Evolutionary conservation across 2,113 vertebrate species (phyloP), one percentile per base, ranked within the genome.

Genomic region (Monarcha castaneiventris): DNA sequence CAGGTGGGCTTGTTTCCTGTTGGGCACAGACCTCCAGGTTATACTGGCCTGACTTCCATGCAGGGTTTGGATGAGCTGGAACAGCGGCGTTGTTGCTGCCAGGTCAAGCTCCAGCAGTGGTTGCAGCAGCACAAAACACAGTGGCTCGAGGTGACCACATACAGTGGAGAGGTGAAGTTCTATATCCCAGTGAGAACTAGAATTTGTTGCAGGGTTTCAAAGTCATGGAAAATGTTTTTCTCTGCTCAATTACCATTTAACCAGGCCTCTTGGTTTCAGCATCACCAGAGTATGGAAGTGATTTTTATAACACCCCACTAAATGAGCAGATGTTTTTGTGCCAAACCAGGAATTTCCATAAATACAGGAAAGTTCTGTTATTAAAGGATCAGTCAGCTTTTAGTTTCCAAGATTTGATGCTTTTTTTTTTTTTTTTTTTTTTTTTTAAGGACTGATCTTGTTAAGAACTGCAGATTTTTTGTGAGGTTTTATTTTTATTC

Each of bases 71-170:
- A 7, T 10, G 51, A 39, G 55, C 56, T 52, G 86, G 27, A 16
- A 0, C 25, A 9, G 27, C 1, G 8, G 17, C 2, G 0, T 21
- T 25, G 12, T 35, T 1, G 0, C 63, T 79, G 66, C 64, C 52
- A 4, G 67, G 16, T 27, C 59, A 11, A 2, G 39, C 43, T 35
- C 5, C 6, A 37, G 1, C 59, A 63, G 23, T 29, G 54, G 33
- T 9, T 44, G 27, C 64, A 69, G 46, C 13, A 12, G 55, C 32
- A 33, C n/a, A 52, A 18, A 67, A 14, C 2, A 3, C 8, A 15
- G 35, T 0, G n/a, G 11, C 26, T 37, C 1, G 0, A 33, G 48
- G 7, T 0, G 1, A 2, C 32, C 1, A 4, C 0, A 0, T 13
- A 0, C 32, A 3, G 7, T 32, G 25, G 7, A 26, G 44, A 66